Conservation (phyloP, 1,140 invertebrate species). For the Zophobas morio region DNA sequence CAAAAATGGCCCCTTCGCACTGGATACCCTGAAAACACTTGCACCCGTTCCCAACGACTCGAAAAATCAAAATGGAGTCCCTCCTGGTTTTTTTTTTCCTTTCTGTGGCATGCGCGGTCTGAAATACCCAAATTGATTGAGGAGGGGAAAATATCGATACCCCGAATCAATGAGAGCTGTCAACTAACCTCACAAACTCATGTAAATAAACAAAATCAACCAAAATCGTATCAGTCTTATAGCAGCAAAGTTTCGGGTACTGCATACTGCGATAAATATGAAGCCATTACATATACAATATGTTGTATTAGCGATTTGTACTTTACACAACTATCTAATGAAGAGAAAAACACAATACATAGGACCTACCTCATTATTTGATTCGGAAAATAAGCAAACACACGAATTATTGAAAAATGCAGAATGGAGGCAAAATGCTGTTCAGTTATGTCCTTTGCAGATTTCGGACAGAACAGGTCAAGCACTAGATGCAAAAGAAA, state of each 20-base stretch:
- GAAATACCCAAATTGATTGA: too few relatives aligned
- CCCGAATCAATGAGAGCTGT: too few relatives aligned
- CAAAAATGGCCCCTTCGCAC: too few relatives aligned
- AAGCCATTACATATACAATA: constrained; percentile 32
- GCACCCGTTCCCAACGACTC: too few relatives aligned
- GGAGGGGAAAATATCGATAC: too few relatives aligned
- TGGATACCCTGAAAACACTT: too few relatives aligned
- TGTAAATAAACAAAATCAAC: not conserved
- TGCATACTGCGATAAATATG: constrained; percentile 19
- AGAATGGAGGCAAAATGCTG: not conserved
- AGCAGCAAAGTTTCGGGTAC: not conserved
- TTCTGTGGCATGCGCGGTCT: too few relatives aligned
- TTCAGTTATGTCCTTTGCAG: not conserved
- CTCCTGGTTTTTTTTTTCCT: too few relatives aligned
- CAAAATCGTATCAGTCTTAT: not conserved
- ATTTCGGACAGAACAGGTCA: not conserved
- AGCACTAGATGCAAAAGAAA: not conserved
- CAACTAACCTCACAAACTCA: too few relatives aligned
- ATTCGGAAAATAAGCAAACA: not conserved
- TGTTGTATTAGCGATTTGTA: not conserved
- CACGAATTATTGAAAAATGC: not conserved
- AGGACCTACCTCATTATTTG: not conserved
- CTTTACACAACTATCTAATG: not conserved
- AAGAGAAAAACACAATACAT: not conserved
- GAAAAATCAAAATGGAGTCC: too few relatives aligned